Conservation (phyloP, 1,140 invertebrate species). For the Calliopsis andreniformis region DNA sequence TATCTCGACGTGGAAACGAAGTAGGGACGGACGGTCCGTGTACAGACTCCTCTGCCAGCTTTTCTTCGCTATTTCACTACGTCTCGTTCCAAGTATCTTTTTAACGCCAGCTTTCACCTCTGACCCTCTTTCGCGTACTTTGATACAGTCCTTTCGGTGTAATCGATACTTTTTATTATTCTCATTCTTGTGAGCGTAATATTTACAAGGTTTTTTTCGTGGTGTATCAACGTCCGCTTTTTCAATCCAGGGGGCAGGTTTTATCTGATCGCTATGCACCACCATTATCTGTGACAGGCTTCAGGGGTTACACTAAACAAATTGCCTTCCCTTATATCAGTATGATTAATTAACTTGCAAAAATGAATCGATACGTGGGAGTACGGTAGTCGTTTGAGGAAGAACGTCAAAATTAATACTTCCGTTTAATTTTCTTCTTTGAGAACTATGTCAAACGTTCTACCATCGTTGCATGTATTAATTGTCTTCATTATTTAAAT, state of each 20-base stretch:
- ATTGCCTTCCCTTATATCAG: slow-evolving; percentile 18
- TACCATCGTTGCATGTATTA: not conserved
- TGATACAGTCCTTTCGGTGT: too few relatives aligned
- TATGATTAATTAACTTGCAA: slow-evolving; percentile 32
- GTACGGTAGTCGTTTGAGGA: too few relatives aligned
- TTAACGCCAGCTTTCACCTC: slow-evolving; percentile 19
- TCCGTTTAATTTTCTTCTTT: not conserved
- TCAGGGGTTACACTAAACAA: not conserved
- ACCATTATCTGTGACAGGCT: slow-evolving; percentile 16
- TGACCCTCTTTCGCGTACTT: slow-evolving; percentile 9
- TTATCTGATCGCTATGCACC: slow-evolving; percentile 30
- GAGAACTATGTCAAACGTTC: not conserved
- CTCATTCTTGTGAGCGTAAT: not conserved
- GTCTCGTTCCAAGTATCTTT: slow-evolving; percentile 25
- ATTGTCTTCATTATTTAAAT: not conserved
- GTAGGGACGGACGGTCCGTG: slow-evolving; percentile 48
- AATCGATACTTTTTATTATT: not conserved
- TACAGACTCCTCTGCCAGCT: slow-evolving; percentile 40
- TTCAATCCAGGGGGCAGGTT: slow-evolving; percentile 2
- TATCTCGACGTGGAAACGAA: slow-evolving; percentile 51
- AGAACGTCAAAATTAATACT: not conserved
- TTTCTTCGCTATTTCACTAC: slow-evolving; percentile 42
- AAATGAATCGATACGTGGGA: slow-evolving; percentile 2
- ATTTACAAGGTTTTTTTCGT: not conserved
- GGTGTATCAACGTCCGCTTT: not conserved